Evolutionary conservation across 2,113 vertebrate species (phyloP).

Genomic region (Ptychochromis oligacanthus): DNA sequence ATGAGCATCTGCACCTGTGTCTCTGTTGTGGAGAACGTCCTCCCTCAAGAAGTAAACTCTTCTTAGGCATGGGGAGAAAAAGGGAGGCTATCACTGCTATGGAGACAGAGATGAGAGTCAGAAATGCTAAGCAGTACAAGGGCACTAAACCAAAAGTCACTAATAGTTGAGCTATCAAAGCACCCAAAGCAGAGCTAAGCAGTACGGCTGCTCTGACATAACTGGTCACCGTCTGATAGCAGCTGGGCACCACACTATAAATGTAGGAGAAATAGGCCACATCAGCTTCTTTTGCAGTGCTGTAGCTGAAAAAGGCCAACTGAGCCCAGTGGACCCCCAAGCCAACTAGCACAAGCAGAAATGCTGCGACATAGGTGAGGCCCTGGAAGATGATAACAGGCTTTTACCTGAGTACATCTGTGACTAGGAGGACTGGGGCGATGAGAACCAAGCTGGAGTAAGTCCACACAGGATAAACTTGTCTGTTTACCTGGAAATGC

Average conservation of each 20-base stretch:
- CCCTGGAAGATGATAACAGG: slow-evolving; percentile 85
- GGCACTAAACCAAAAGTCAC: slow-evolving; percentile 79
- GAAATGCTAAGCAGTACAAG: slow-evolving; percentile 82
- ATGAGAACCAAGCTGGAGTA: slow-evolving; percentile 85
- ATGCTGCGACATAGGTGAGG: slow-evolving; percentile 80
- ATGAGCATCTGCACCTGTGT: not conserved
- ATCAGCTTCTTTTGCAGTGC: slow-evolving; percentile 81
- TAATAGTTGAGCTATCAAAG: slow-evolving; percentile 80
- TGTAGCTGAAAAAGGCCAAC: slow-evolving; percentile 84
- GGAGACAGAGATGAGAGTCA: slow-evolving; percentile 83
- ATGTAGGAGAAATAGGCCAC: slow-evolving; percentile 88
- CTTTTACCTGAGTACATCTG: slow-evolving; percentile 87
- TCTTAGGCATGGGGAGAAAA: slow-evolving; percentile 85
- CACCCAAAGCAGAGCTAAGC: slow-evolving; percentile 84
- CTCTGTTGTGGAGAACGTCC: slow-evolving; percentile 9
- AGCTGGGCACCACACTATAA: slow-evolving; percentile 79
- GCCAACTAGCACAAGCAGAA: slow-evolving; percentile 84
- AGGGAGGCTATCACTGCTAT: slow-evolving; percentile 82
- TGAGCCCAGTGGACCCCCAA: slow-evolving; percentile 78
- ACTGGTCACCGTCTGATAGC: slow-evolving; percentile 87
- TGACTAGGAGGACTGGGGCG: slow-evolving; percentile 85
- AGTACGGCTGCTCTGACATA: slow-evolving; percentile 84
- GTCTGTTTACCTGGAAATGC: slow-evolving; percentile 79
- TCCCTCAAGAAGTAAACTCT: slow-evolving; percentile 80
- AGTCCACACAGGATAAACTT: slow-evolving; percentile 87